Percentiles rank a stretch among this genome's conserved stretches.
phyloP scores from a whole-genome alignment of 2,888 invertebrate genomes.

The Poecilobothrus nobilitatus region DNA sequence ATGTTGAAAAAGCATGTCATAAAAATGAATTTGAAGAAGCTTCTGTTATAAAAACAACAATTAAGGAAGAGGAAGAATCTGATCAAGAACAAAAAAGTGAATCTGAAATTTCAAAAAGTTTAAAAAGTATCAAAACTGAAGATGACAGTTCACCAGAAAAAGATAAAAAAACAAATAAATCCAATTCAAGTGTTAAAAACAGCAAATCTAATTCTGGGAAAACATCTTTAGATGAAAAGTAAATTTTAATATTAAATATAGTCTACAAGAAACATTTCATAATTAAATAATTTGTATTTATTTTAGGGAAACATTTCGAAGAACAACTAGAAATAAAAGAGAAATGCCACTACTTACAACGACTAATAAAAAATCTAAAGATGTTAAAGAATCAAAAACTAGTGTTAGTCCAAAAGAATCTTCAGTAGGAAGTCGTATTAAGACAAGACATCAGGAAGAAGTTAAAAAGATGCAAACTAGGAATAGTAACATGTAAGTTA shows the following conservation, averaged over 20 bases:
- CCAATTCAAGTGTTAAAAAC: background rate
- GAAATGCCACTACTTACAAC: background rate
- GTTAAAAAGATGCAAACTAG: constrained; percentile 8
- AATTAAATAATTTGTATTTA: background rate
- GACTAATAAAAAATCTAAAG: background rate
- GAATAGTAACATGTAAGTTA: constrained; percentile 10
- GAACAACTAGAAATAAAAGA: background rate
- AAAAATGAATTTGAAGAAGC: background rate
- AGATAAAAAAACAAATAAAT: background rate
- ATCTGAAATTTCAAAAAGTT: background rate
- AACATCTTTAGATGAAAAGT: background rate
- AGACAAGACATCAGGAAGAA: constrained; percentile 9
- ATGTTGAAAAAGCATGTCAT: background rate
- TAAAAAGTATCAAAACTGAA: background rate
- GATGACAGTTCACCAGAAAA: background rate
- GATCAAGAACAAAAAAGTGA: background rate
- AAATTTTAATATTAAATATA: background rate
- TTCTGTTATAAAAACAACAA: background rate
- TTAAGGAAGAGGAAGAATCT: background rate
- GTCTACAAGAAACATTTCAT: background rate
- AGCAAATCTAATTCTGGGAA: background rate
- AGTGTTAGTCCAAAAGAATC: background rate
- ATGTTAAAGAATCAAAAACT: background rate
- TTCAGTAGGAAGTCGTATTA: background rate
- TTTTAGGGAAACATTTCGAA: background rate